Evolutionary conservation across 2,113 vertebrate species (phyloP).

Genomic region (Candoia aspera): DNA sequence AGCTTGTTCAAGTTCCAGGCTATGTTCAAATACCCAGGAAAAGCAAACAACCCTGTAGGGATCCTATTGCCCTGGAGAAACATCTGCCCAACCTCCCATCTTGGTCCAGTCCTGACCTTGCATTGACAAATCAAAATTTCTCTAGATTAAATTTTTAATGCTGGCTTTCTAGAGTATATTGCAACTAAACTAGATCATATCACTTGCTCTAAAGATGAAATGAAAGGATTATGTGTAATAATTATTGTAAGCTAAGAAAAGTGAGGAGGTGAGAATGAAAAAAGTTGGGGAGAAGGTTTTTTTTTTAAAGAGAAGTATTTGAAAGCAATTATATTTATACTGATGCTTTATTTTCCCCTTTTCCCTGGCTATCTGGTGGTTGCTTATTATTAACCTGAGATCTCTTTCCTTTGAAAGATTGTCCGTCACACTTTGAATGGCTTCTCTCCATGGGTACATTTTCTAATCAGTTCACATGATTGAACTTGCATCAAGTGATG

Average conservation of each 20-base stretch:
- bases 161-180: conserved; percentile 37
- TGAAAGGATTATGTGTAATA: neutral
- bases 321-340: conserved; percentile 76
- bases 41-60: neutral
- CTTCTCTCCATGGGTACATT: conserved; percentile 71
- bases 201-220: conserved; percentile 24
- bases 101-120: too few species aligned
- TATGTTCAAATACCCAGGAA: too few species aligned
- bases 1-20: neutral
- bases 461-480: conserved; percentile 90
- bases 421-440: conserved; percentile 71
- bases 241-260: conserved; percentile 45
- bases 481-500: conserved; percentile 80
- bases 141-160: conserved; percentile 9
- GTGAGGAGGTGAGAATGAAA: neutral
- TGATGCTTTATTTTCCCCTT: conserved; percentile 44
- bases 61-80: neutral
- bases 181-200: conserved; percentile 38
- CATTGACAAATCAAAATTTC: conserved; percentile 26
- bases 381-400: conserved; percentile 72
- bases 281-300: conserved; percentile 40
- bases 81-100: too few species aligned
- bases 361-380: conserved; percentile 62
- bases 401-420: conserved; percentile 75
- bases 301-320: conserved; percentile 34